Conservation (phyloP, 2,113 vertebrate genomes). For the Motacilla tschutschensis region DNA sequence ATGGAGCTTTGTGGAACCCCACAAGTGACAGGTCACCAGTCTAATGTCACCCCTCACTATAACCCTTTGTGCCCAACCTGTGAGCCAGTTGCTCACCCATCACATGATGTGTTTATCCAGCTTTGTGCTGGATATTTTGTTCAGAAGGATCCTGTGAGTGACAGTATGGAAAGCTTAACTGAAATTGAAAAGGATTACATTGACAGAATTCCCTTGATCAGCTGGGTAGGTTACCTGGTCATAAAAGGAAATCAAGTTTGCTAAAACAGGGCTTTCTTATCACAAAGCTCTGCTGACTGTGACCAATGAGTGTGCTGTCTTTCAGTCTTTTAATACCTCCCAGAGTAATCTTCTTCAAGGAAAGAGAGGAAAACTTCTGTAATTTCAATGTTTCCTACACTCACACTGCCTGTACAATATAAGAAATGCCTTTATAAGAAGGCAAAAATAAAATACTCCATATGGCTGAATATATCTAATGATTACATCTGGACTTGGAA, state of each 20-base stretch:
- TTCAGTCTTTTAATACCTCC: background rate
- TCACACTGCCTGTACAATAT: background rate
- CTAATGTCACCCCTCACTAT: background rate
- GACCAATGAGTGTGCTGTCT: background rate
- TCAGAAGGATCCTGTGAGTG: background rate
- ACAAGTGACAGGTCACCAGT: background rate
- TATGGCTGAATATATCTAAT: background rate
- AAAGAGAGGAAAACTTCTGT: background rate
- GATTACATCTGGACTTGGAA: background rate
- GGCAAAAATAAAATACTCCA: background rate
- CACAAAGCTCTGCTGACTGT: background rate
- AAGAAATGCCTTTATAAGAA: background rate
- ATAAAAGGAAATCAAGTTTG: background rate
- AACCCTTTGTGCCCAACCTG: accelerated
- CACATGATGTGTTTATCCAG: background rate
- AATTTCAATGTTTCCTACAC: background rate
- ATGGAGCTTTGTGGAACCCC: background rate
- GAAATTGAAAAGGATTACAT: background rate
- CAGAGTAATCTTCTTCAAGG: background rate
- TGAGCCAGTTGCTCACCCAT: background rate
- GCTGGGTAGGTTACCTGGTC: background rate
- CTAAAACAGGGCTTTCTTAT: background rate
- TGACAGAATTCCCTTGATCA: background rate
- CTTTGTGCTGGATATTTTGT: background rate
- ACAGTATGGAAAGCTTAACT: background rate